Evolutionary conservation across 2,888 invertebrate species (phyloP).

Genomic region (Palloptera scutellata): DNA sequence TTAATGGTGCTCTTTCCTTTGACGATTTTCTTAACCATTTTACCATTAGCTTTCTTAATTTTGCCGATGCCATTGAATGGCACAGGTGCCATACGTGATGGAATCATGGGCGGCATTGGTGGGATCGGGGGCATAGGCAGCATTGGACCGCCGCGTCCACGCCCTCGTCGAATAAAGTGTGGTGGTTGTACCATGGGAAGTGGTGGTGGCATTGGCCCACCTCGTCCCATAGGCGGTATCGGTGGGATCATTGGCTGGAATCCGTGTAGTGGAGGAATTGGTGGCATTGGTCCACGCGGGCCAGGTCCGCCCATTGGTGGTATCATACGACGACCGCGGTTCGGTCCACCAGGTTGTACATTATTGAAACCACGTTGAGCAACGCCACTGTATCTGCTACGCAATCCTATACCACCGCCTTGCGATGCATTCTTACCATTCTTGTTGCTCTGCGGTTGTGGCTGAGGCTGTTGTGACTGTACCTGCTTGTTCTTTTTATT

Average conservation of each 20-base stretch:
- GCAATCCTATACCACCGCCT: slow-evolving; percentile 28
- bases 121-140: slow-evolving; percentile 45
- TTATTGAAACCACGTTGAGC: slow-evolving; percentile 39
- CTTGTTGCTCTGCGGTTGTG: slow-evolving; percentile 30
- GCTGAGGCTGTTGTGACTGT: slow-evolving; percentile 26
- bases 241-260: slow-evolving; percentile 54
- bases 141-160: slow-evolving; percentile 47
- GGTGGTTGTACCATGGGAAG: slow-evolving; percentile 49
- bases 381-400: slow-evolving; percentile 36
- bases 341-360: slow-evolving; percentile 21
- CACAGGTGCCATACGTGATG: slow-evolving; percentile 46
- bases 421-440: slow-evolving; percentile 16
- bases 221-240: slow-evolving; percentile 42
- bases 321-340: slow-evolving; percentile 45
- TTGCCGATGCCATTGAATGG: slow-evolving; percentile 48
- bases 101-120: slow-evolving; percentile 47
- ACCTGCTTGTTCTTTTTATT: slow-evolving; percentile 41
- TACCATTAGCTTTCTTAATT: slow-evolving; percentile 54
- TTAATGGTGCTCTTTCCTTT: slow-evolving; percentile 58
- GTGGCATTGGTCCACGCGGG: slow-evolving; percentile 45
- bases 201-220: slow-evolving; percentile 43
- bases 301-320: slow-evolving; percentile 41
- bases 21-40: slow-evolving; percentile 49
- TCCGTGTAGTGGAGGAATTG: slow-evolving; percentile 46
- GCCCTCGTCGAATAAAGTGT: slow-evolving; percentile 54